Base-by-base conservation (phyloP, 2,888 invertebrate genomes). In the Encarsia formosa region DNA sequence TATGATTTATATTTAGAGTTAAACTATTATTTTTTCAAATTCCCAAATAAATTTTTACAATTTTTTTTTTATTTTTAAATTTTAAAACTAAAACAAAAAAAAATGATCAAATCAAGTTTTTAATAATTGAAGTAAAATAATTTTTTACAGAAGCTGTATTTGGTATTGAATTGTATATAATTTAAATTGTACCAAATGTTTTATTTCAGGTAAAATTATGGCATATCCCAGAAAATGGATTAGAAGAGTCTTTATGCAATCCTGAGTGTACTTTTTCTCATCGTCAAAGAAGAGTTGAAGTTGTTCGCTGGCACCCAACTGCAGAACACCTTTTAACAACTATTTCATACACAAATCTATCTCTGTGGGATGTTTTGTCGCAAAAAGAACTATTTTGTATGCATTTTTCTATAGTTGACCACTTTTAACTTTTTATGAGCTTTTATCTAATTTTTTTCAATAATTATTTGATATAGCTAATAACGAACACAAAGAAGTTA, bases 291-390 rank as follows among this genome's bases (percentile, higher is more conserved):
- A 79, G 91, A 50, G 89, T 95, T 1, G 95, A 95, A 75, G 90
- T 88, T 23, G 88, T 95, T 1, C 84, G 87, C 22, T 96, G 94
- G 76, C 93, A 96, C 75, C 94, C 96, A 0, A 85, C 87, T 8
- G 93, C 93, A 3, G 91, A 93, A 70, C 88, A 87, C 49, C 77
- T 96, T n/a, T 78, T 97, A 35, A 88, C 93, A 65, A 88, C 91
- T 11, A 87, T 92, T 1, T 88, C 91, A 0, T 87, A 85, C 42
- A 87, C 87, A 19, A 86, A 86, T 61, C 78, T 94, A 24, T 87
- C 87, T 8, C 75, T 97, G 26, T 94, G 91, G 85, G 95, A 97
- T 74, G 80, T 95, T 59, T 82, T 87, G 8, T 82, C 83, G 46
- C 88, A 91, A 70, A 86, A 87, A 67, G 90, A 91, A 74, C 77